A percentile compares a stretch with the other conserved stretches of the same genome.
Evolutionary conservation across 2,113 vertebrate genomes (phyloP).

Genomic region (Gorsachius goisagi): DNA sequence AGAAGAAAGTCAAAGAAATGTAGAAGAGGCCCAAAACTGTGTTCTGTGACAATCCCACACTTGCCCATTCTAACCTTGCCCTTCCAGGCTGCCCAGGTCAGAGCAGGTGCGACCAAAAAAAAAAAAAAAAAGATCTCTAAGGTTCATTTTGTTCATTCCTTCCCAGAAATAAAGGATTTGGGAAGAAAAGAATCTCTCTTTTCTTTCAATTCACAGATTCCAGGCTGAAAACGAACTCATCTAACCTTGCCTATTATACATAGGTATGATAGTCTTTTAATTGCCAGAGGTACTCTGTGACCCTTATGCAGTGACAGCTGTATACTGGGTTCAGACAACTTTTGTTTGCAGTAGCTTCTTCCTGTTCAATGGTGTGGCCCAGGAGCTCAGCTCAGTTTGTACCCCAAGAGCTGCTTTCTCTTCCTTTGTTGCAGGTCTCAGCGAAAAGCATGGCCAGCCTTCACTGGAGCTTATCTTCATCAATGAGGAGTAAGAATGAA

Average conservation of each 20-base stretch:
- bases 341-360: neutral
- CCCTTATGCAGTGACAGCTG: no score
- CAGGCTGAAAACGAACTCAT: neutral
- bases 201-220: neutral
- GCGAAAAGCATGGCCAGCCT: slow-evolving; percentile 45
- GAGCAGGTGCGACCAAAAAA: neutral
- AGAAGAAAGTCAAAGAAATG: neutral
- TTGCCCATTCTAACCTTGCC: neutral
- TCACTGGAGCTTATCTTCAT: slow-evolving; percentile 80
- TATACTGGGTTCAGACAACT: neutral
- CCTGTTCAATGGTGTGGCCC: neutral
- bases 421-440: slow-evolving; percentile 59
- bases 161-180: neutral
- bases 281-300: neutral
- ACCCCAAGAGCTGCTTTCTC: neutral
- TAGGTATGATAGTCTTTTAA: neutral
- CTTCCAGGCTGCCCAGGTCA: neutral
- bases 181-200: neutral
- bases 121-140: neutral
- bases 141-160: neutral
- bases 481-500: slow-evolving; percentile 81
- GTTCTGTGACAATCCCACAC: neutral
- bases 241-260: neutral
- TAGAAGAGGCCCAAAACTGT: neutral
- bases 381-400: neutral